These are phyloP conservation scores for Perca flavescens DNA, from an alignment of 2,113 vertebrate species.

Conservation along the genomic window DNA sequence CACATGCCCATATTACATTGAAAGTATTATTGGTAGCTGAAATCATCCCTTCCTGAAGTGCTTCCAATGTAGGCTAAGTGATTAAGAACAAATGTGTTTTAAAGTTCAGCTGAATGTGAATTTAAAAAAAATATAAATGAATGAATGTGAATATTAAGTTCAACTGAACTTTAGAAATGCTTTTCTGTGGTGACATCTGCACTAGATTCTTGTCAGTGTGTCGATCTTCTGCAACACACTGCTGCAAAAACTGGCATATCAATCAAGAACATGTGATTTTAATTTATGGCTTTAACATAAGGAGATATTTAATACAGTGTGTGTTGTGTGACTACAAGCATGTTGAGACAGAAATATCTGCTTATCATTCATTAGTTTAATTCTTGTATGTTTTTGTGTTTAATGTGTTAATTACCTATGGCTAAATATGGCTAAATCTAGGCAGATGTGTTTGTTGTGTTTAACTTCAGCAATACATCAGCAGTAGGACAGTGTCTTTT, in stretches of 20 bases:
- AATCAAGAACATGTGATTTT: neutral
- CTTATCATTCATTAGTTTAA: neutral
- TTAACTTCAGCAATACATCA: neutral
- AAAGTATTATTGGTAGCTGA: neutral
- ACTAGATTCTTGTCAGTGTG: neutral
- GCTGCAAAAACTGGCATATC: neutral
- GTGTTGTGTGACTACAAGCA: neutral
- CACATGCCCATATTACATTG: neutral
- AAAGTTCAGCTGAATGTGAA: neutral
- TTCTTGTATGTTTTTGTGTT: neutral
- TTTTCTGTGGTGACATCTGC: neutral
- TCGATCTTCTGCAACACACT: neutral
- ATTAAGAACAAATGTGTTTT: neutral
- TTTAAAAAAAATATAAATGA: too few species aligned
- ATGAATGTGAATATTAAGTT: too few species aligned
- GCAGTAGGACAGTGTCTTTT: neutral
- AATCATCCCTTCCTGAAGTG: neutral
- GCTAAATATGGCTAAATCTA: neutral
- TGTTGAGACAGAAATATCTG: neutral
- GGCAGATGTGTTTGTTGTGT: constrained; percentile 3
- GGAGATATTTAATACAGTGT: neutral
- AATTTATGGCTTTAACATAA: neutral
- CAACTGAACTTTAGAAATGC: too few species aligned
- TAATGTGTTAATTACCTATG: neutral
- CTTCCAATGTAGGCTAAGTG: too few species aligned